Percentiles rank a stretch among this genome's conserved stretches.
phyloP scores from a whole-genome alignment of 2,797 vertebrate genomes.

The Nyctalus aviator region DNA sequence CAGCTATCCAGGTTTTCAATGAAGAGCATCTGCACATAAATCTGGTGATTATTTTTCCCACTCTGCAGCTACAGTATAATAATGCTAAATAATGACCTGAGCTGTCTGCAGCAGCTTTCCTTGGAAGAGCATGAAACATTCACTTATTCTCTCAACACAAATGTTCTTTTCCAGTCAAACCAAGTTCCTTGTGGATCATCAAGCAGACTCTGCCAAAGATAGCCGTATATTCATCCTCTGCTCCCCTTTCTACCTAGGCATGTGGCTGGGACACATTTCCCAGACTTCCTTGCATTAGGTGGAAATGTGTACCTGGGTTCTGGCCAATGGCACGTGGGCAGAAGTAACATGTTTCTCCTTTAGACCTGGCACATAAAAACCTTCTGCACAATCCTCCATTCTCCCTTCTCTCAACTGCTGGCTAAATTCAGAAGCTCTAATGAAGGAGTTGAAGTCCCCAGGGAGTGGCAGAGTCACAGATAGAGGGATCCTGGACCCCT shows the following conservation, averaged over 20 bases:
- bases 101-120: slow-evolving; percentile 33
- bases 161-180: slow-evolving; percentile 27
- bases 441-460: neutral
- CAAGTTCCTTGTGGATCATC: slow-evolving; percentile 24
- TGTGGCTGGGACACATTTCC: neutral
- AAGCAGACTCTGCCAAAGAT: neutral
- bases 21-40: slow-evolving; percentile 42
- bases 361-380: slow-evolving; percentile 1
- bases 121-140: slow-evolving; percentile 20
- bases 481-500: neutral
- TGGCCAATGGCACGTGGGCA: neutral
- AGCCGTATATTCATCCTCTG: neutral
- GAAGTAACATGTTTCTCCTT: slow-evolving; percentile 25
- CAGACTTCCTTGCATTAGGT: neutral
- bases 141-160: slow-evolving; percentile 40
- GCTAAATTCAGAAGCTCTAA: neutral
- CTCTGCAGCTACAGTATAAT: neutral
- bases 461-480: neutral
- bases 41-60: neutral
- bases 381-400: neutral
- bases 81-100: slow-evolving; percentile 40
- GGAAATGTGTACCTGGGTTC: neutral
- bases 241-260: slow-evolving; percentile 15
- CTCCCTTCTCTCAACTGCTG: neutral
- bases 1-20: slow-evolving; percentile 36